phyloP scores from a whole-genome alignment of 1,140 invertebrate species.

The Holotrichia oblita region DNA sequence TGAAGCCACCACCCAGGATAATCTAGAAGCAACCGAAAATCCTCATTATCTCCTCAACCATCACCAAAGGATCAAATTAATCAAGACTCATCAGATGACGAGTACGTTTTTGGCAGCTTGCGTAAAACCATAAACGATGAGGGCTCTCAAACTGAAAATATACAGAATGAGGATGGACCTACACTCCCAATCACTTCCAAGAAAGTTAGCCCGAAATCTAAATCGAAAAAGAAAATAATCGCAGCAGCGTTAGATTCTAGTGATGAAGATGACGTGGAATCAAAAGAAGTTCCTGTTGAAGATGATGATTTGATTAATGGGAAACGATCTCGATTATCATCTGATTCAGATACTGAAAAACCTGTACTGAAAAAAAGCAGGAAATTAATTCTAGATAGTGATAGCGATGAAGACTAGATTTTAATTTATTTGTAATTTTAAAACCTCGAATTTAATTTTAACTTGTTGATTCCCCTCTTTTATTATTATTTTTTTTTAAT shows the following conservation, averaged over 20 bases:
- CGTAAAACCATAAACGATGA: slow-evolving; percentile 15
- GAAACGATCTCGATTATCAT: slow-evolving; percentile 47
- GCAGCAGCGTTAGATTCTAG: slow-evolving; percentile 43
- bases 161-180: slow-evolving; percentile 36
- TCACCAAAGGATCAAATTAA: background rate
- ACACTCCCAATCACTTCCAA: background rate
- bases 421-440: slow-evolving; percentile 34
- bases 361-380: slow-evolving; percentile 47
- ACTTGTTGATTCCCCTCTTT: slow-evolving; percentile 27
- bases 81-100: slow-evolving; percentile 45
- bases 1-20: background rate
- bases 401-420: slow-evolving; percentile 48
- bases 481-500: too few species aligned
- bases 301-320: slow-evolving; percentile 40
- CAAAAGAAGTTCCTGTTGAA: slow-evolving; percentile 42
- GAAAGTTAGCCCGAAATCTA: slow-evolving; percentile 37
- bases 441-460: slow-evolving; percentile 33
- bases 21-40: background rate
- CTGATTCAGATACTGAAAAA: slow-evolving; percentile 48
- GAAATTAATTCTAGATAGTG: slow-evolving; percentile 49
- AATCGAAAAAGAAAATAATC: slow-evolving; percentile 44
- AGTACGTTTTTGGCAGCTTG: slow-evolving; percentile 44
- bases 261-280: slow-evolving; percentile 35
- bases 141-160: background rate
- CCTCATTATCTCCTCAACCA: background rate